A percentile compares a stretch with the other conserved stretches of the same genome.
Conservation (phyloP, 2,797 vertebrate genomes). For the Cheirogaleus major region DNA sequence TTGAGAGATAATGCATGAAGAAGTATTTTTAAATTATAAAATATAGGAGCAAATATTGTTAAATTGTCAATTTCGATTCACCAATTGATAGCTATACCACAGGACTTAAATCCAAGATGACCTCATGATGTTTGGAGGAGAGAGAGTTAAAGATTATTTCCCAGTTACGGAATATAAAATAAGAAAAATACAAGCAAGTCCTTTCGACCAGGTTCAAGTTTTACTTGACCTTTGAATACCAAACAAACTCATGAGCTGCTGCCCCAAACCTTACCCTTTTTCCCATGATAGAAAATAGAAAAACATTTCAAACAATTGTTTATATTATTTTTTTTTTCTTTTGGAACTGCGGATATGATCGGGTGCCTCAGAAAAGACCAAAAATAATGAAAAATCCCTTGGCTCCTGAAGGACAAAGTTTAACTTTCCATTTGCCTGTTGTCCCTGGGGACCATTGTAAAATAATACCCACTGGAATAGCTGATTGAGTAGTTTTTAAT, state of each 20-base stretch:
- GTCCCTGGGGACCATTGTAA: neutral
- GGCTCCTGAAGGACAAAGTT: neutral
- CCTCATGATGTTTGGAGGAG: neutral
- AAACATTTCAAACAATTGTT: constrained; percentile 19
- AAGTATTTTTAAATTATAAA: neutral
- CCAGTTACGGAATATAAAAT: neutral
- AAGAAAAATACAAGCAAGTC: neutral
- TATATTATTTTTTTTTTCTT: neutral
- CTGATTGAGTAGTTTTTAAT: constrained; percentile 40
- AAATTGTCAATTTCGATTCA: neutral
- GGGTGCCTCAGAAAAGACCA: neutral
- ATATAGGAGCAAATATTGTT: neutral
- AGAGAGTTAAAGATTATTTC: constrained; percentile 1
- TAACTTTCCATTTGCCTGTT: constrained; percentile 43
- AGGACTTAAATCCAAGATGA: neutral
- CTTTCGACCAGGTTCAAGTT: neutral
- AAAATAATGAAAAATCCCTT: neutral
- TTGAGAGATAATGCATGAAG: neutral
- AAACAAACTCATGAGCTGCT: neutral
- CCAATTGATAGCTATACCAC: neutral
- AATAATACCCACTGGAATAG: neutral
- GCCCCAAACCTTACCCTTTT: constrained; percentile 31
- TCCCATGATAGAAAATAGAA: constrained; percentile 54
- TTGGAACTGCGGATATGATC: neutral
- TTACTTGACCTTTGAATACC: constrained; percentile 50